Evolutionary conservation across 2,888 invertebrate genomes (phyloP), one percentile per base, ranked within the genome.

Genomic region (Archips crataeganus): DNA sequence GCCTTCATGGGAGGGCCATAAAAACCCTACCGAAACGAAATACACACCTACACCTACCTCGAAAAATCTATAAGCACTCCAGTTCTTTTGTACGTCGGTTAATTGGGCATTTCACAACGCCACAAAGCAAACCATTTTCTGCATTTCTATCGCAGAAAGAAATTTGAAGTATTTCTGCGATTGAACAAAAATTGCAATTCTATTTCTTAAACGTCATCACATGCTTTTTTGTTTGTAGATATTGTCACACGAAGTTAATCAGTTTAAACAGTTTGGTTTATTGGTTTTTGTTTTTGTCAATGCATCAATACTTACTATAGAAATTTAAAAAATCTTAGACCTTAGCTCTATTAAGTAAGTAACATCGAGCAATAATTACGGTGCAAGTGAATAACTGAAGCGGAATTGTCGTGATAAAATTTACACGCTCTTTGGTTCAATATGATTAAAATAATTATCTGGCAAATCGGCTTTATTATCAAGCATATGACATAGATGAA

Each of bases 1-100:
- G 80, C 86, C 92, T 85, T 87, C 93, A 90, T 92, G 93, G 93
- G 93, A 90, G 93, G 93, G 88, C 91, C 85, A 89, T 90, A 91
- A 91, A 92, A 87, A 88, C 82, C 81, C 83, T 80, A 81, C 83
- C 83, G 77, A 85, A 85, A 84, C 80, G 89, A 79, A 80, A 76
- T 74, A 79, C 70, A 70, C 72, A 64, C 69, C 74, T 60, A 74
- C 70, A 75, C 62, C 71, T 60, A 75, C 65, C 71, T 39, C 70
- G 32, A 57, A 75, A 54, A 65, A 71, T 45, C 54, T 77, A 75
- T 78, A 77, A 76, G 76, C 77, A 77, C 49, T 75, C 61, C 65
- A 65, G 70, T 65, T 61, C 71, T 73, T 75, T 74, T 72, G 76
- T 70, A 81, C 78, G 75, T 71, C 76, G 78, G 78, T 83, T 85